Base-by-base conservation (phyloP, 2,797 vertebrate genomes). In the Xiphophorus birchmanni region DNA sequence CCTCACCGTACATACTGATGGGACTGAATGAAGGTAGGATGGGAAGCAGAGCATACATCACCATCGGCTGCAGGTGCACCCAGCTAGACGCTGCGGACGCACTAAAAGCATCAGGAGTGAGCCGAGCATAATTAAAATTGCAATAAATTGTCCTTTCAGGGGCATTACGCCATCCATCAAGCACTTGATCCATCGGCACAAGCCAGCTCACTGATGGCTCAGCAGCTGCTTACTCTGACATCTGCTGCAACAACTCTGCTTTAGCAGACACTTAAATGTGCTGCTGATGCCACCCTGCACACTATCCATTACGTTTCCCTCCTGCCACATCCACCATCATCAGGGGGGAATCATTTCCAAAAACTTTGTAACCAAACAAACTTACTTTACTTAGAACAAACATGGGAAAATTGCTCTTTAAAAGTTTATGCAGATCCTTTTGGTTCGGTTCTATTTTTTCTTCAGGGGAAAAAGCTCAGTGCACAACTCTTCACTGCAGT, bases 131-230 rank as follows among this genome's bases (percentile, higher is more conserved):
- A 91, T 93, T 93, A 93, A 91, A 93, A 92, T 82, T 84, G 78
- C 82, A 91, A 83, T 86, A 86, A 84, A 87, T 89, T 86, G 82
- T 92, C 88, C 87, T 90, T 84, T 92, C 79, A 88, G 86, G 74
- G 82, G 90, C 84, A 54, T 87, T 83, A 88, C 86, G 86, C 90
- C 80, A 86, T 87, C 92, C 88, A 88, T 93, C 91, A 93, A 80
- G 75, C 75, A 42, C 73, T 83, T 86, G 93, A 95, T 92, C 86
- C 82, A 88, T 88, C 7, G 75, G 81, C 80, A 76, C 44, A 10
- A 77, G 75, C 65, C 77, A 35, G 84, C 78, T 76, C 9, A 0
- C 78, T 83, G 86, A 88, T 84, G 81, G 80, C 83, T 90, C 60
- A 17, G 75, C 79, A 82, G 87, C 82, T 77, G 77, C 82, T 85